Base-by-base conservation (phyloP, 2,797 vertebrate species). In the Meda fulgida region DNA sequence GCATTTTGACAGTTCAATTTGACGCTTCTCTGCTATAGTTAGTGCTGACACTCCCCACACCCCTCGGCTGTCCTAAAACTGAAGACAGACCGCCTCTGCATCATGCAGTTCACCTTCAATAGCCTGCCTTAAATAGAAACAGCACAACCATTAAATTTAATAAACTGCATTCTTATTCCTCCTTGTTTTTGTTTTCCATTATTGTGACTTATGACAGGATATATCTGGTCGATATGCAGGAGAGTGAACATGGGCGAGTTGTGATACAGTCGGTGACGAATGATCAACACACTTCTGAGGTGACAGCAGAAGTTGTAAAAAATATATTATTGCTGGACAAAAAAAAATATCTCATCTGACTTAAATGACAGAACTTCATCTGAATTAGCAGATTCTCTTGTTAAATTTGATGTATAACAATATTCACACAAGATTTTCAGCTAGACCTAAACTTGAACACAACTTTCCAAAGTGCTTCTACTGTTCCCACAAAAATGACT, bases 1-100 rank as follows among this genome's bases (percentile, higher is more conserved):
- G 40, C 70, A 78, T 80, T 70, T 71, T 85, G 80, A 83, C 76
- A 71, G 69, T 66, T 87, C 63, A 70, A 38, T 70, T 83, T 78
- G 80, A 81, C 3, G 75, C 38, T 69, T 87, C 67, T 84, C 75
- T 53, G 71, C 60, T 78, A 43, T 29, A 67, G 31, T 81, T 48
- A 53, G 53, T 16, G 38, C 29, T 77, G 82, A 81, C 71, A 53
- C 65, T 76, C 43, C 19, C 53, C 26, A 60, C 21, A 69, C 38
- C 66, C 40, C 53, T 38, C 51, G 6, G n/a, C 67, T 73, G 40
- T 53, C 81, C 71, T 71, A 81, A 80, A 67, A 23, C 72, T 75
- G 67, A 78, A 73, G 73, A 67, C 43, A 82, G 60, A 78, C n/a
- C 79, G 78, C 65, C 51, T 87, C 67, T 31, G 38, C 40, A 38